These are phyloP conservation scores for Phaenicophaeus curvirostris DNA, from an alignment of 2,797 vertebrate species.

Conservation along the genomic window DNA sequence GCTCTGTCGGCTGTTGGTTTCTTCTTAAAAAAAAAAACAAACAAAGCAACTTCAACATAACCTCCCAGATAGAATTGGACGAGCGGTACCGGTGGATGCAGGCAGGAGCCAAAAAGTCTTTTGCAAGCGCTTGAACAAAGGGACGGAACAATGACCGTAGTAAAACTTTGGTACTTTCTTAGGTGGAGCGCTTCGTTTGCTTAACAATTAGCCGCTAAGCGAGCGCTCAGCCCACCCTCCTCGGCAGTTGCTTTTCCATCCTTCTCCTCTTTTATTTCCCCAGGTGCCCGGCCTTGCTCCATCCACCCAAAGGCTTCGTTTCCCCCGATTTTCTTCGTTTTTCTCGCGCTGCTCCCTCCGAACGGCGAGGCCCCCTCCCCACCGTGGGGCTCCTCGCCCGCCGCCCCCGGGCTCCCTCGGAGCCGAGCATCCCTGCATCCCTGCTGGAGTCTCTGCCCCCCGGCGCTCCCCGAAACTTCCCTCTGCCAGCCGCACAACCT, in stretches of 20 bases:
- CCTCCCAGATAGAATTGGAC: not conserved
- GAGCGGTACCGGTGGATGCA: not conserved
- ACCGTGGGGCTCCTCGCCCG: not conserved
- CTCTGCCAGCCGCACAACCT: not conserved
- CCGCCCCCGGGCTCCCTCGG: too few species aligned
- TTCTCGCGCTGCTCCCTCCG: not conserved
- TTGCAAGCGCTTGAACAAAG: constrained; percentile 1
- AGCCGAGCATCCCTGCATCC: not conserved
- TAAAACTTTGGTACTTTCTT: constrained; percentile 41
- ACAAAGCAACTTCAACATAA: not conserved
- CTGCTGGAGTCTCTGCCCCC: too few species aligned
- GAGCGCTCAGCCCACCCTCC: not conserved
- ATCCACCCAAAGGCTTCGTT: not conserved
- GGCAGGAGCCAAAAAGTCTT: constrained; percentile 12
- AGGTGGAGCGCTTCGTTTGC: constrained; percentile 23
- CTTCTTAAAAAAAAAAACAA: too few species aligned
- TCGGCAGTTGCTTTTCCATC: not conserved
- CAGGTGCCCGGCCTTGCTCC: not conserved
- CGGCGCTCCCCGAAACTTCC: not conserved
- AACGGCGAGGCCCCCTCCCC: not conserved
- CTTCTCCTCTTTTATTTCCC: not conserved
- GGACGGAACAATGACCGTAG: not conserved
- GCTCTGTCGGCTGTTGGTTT: not conserved
- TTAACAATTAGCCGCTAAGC: constrained; percentile 46
- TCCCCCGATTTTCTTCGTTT: not conserved